phyloP scores from a whole-genome alignment of 2,113 vertebrate genomes.

The Speoplatyrhinus poulsoni region DNA sequence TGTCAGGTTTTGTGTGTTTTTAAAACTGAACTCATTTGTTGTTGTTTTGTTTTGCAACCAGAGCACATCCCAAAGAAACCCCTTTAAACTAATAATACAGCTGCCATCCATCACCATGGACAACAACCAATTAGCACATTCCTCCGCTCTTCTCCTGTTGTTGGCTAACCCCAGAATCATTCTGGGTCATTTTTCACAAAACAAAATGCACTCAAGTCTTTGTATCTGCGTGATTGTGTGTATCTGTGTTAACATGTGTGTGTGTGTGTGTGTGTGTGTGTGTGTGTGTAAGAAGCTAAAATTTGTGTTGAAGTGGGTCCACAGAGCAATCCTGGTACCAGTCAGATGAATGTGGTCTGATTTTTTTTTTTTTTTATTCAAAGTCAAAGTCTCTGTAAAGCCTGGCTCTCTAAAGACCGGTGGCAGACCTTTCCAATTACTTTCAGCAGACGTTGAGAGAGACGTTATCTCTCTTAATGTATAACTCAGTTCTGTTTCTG shows the following conservation, averaged over 20 bases:
- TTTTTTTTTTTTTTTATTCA: constrained; percentile 19
- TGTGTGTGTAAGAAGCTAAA: not conserved
- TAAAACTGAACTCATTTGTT: constrained; percentile 25
- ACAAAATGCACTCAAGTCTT: constrained; percentile 27
- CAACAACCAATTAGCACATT: constrained; percentile 76
- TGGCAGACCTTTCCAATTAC: no score
- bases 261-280: not conserved
- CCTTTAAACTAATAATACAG: constrained; percentile 63
- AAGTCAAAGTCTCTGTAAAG: no score
- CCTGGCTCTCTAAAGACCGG: no score
- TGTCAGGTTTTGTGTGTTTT: not conserved
- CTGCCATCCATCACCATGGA: constrained; percentile 71
- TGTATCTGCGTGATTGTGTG: constrained; percentile 17
- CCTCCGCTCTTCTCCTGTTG: constrained; percentile 62
- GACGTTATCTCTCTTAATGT: not conserved
- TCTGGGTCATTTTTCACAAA: constrained; percentile 52
- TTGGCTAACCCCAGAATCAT: constrained; percentile 55
- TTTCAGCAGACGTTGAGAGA: not conserved
- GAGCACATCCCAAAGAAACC: constrained; percentile 51
- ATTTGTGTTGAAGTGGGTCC: not conserved
- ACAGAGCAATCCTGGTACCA: constrained; percentile 12
- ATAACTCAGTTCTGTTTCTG: not conserved
- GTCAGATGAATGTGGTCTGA: constrained; percentile 49
- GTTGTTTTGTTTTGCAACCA: constrained; percentile 45
- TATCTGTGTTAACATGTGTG: constrained; percentile 21